A percentile compares a stretch with the other conserved stretches of the same genome.
Conservation (phyloP, 2,888 invertebrate species). For the Anthrax anthrax region DNA sequence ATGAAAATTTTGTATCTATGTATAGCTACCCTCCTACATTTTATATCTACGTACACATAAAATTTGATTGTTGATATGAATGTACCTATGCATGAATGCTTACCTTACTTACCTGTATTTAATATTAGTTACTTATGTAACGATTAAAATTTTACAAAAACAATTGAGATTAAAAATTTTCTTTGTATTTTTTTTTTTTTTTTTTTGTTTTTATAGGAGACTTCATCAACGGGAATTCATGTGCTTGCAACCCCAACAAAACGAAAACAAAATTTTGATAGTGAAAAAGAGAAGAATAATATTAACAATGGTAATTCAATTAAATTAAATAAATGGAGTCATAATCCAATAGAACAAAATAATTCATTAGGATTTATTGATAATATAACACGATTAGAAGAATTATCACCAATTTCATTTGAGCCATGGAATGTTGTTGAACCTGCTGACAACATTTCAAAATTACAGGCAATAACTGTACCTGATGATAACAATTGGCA, state of each 20-base stretch:
- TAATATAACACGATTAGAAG: neutral
- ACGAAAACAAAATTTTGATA: constrained; percentile 45
- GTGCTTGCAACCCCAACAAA: constrained; percentile 47
- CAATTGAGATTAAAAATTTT: too few relatives aligned
- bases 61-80: too few relatives aligned
- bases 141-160: too few relatives aligned
- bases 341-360: neutral
- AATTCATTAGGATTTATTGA: neutral
- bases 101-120: too few relatives aligned
- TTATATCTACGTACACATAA: too few relatives aligned
- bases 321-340: constrained; percentile 43
- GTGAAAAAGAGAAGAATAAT: constrained; percentile 37
- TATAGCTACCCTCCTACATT: too few relatives aligned
- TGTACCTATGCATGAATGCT: too few relatives aligned
- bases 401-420: constrained; percentile 13
- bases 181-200: neutral
- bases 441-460: constrained; percentile 40
- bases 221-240: constrained; percentile 63
- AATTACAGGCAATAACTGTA: constrained; percentile 56
- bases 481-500: constrained; percentile 43
- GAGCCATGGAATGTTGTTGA: constrained; percentile 27
- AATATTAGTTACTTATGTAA: too few relatives aligned
- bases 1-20: too few relatives aligned
- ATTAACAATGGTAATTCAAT: constrained; percentile 38
- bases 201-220: constrained; percentile 22